Evolutionary conservation across 2,797 vertebrate species (phyloP), one percentile per base, ranked within the genome.

Genomic region (Lutjanus campechanus): DNA sequence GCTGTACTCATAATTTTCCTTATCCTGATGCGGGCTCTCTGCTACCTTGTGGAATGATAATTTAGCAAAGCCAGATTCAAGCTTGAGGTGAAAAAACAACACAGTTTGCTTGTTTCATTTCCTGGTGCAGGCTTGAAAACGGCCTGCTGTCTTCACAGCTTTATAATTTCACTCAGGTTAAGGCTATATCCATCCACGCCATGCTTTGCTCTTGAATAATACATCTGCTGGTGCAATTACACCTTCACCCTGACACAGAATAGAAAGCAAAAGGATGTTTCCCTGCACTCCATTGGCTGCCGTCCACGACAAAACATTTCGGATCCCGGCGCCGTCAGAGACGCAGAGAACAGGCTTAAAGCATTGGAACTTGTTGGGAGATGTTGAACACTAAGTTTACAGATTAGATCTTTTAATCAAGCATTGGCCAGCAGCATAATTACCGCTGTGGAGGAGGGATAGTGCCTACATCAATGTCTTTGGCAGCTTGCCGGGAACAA

Each of bases 341-440:
- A 67, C 75, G n/a, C 61, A 44, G 72, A 70, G 71, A 77, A 70
- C 65, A 58, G 50, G 69, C 79, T 82, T 86, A 86, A 87, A 91
- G 85, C 79, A 61, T 10, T 79, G 70, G 55, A 77, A 91, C 85
- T 83, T 90, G 88, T 90, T 91, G 83, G 81, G 83, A 83, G 82
- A 90, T 90, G 89, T 89, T 79, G 75, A 86, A 92, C 92, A 90
- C 85, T 75, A 83, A 88, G 72, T 93, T 92, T 90, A 68, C 76
- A 89, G 91, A 94, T 93, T 91, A 92, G 88, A 92, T 93, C 91
- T 93, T 90, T 93, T 93, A 92, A 93, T 93, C 89, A 92, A 91
- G 91, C 81, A 47, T 62, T 89, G 88, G 88, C 88, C 88, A 60
- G 88, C 87, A 85, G 87, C 71, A 80, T 90, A 92, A 92, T 94